phyloP scores from a whole-genome alignment of 1,140 invertebrate genomes.

The Muscidifurax raptorellus region DNA sequence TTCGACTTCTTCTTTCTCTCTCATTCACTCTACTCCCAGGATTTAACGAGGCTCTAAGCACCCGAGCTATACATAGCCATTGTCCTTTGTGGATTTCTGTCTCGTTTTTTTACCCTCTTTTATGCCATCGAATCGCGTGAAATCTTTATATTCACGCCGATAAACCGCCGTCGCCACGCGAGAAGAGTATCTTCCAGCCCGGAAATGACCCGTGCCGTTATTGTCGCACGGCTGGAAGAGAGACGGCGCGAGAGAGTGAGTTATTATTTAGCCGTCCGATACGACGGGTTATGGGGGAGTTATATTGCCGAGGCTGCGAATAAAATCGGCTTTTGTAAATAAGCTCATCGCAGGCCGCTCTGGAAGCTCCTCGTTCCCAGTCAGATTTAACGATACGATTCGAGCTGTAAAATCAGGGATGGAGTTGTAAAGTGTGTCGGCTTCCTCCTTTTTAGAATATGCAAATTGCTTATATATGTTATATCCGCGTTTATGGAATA shows the following conservation, averaged over 20 bases:
- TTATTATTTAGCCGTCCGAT: neutral
- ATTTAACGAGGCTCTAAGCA: conserved; percentile 46
- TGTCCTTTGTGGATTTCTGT: conserved; percentile 33
- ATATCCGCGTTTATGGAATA: no score
- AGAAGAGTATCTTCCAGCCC: neutral
- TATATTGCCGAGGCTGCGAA: neutral
- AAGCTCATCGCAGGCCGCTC: neutral
- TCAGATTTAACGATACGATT: conserved; percentile 11
- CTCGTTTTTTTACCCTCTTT: neutral
- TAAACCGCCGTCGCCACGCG: neutral
- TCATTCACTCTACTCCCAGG: neutral
- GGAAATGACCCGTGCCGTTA: neutral
- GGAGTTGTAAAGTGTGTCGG: neutral
- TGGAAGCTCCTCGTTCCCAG: neutral
- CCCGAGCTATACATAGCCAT: conserved; percentile 13
- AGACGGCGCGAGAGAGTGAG: neutral
- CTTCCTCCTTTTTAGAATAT: neutral
- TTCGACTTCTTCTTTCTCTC: conserved; percentile 9
- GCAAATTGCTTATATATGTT: neutral
- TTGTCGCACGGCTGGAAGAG: neutral
- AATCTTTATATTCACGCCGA: conserved; percentile 1
- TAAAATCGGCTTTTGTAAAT: neutral
- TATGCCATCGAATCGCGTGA: neutral
- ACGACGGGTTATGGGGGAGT: neutral
- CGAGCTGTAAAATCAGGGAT: neutral